These are phyloP conservation scores for Rosalia funebris DNA, from an alignment of 2,888 invertebrate species.

Conservation along the genomic window DNA sequence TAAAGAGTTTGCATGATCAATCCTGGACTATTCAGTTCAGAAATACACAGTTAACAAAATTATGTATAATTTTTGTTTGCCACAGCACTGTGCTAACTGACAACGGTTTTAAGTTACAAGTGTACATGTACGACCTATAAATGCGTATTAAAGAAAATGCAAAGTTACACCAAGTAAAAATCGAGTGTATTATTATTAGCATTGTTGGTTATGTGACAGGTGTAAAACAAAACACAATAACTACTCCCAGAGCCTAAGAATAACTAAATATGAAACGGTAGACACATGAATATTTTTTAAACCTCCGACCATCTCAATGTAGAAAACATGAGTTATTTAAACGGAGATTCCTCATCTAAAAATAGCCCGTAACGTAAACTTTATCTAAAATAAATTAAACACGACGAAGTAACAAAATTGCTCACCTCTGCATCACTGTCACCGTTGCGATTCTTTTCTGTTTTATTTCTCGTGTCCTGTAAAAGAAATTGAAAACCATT, in stretches of 20 bases:
- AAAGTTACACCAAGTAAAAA: constrained; percentile 15
- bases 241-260: constrained; percentile 23
- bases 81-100: constrained; percentile 9
- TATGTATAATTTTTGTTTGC: not conserved
- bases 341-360: constrained; percentile 46
- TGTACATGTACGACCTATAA: constrained; percentile 19
- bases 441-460: constrained; percentile 68
- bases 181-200: constrained; percentile 3
- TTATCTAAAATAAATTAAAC: constrained; percentile 33
- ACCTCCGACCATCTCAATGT: constrained; percentile 19
- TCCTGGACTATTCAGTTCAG: too few relatives aligned
- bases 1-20: too few relatives aligned
- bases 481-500: constrained; percentile 59
- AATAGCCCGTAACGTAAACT: constrained; percentile 44
- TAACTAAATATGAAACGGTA: constrained; percentile 13
- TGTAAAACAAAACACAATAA: constrained; percentile 15
- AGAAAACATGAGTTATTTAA: constrained; percentile 39
- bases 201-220: constrained; percentile 5
- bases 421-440: constrained; percentile 70
- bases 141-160: constrained; percentile 18
- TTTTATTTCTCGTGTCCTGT: constrained; percentile 71
- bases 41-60: not conserved
- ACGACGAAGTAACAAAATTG: constrained; percentile 42
- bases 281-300: constrained; percentile 11
- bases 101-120: constrained; percentile 20